Conservation (phyloP, 1,140 invertebrate species). For the Heliothis virescens region DNA sequence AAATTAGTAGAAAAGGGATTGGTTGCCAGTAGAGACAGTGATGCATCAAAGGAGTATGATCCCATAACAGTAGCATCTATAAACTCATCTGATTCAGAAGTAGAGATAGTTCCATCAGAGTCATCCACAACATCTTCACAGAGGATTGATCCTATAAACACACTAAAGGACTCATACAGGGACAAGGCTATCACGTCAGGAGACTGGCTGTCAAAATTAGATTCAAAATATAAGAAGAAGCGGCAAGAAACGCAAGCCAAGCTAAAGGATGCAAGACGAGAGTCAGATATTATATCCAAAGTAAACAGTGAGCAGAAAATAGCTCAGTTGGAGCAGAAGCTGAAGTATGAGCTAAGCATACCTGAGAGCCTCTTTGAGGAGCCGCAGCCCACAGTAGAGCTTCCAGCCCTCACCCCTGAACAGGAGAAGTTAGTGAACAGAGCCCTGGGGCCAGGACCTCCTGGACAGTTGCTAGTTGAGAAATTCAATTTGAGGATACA, state of each 20-base stretch:
- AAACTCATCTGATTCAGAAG: constrained; percentile 82
- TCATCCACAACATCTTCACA: constrained; percentile 78
- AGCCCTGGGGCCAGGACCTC: constrained; percentile 82
- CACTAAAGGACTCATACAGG: constrained; percentile 70
- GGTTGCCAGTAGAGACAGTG: constrained; percentile 63
- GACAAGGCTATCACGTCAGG: constrained; percentile 68
- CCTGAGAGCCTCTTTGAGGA: constrained; percentile 79
- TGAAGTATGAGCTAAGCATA: constrained; percentile 82
- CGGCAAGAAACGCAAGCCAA: constrained; percentile 73
- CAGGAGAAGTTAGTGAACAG: constrained; percentile 84
- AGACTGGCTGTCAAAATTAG: constrained; percentile 77
- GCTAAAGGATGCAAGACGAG: constrained; percentile 72
- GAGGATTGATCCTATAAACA: constrained; percentile 76
- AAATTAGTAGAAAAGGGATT: constrained; percentile 73
- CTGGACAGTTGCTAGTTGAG: constrained; percentile 84
- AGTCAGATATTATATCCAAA: constrained; percentile 81
- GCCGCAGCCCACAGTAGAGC: constrained; percentile 78
- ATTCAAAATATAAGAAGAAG: constrained; percentile 80
- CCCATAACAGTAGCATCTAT: constrained; percentile 81
- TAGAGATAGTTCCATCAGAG: constrained; percentile 79
- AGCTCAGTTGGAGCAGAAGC: constrained; percentile 76
- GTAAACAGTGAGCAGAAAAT: constrained; percentile 79
- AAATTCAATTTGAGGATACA: constrained; percentile 89
- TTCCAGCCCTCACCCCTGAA: constrained; percentile 85
- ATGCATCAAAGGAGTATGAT: constrained; percentile 75